A percentile compares a stretch with the other conserved stretches of the same genome.
These are phyloP conservation scores for Chloroceryle amazona DNA, from an alignment of 2,797 vertebrate species.

Conservation along the genomic window DNA sequence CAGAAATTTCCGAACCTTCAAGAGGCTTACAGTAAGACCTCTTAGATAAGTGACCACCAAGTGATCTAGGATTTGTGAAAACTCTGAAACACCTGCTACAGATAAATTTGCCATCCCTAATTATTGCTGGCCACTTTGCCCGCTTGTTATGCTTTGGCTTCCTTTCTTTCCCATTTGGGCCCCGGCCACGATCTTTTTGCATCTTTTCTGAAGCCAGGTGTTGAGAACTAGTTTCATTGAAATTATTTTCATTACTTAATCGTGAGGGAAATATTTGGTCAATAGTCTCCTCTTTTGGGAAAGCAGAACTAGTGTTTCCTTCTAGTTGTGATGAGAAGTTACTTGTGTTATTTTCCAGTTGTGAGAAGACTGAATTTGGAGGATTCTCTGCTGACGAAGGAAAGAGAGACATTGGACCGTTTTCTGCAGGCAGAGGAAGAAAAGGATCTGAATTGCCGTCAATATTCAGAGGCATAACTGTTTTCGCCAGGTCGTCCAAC, in stretches of 20 bases:
- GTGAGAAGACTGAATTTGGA: conserved; percentile 83
- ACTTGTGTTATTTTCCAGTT: conserved; percentile 80
- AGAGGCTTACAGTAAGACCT: conserved; percentile 91
- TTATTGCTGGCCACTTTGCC: conserved; percentile 94
- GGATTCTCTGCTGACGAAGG: conserved; percentile 86
- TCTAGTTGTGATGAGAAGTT: conserved; percentile 79
- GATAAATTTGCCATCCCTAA: conserved; percentile 94
- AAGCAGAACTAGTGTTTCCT: conserved; percentile 76
- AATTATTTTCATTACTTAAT: conserved; percentile 68
- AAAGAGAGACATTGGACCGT: conserved; percentile 81
- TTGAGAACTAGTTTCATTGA: conserved; percentile 71
- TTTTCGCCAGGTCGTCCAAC: conserved; percentile 82
- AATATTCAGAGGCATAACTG: conserved; percentile 87
- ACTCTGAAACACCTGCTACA: conserved; percentile 94
- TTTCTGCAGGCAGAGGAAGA: conserved; percentile 91
- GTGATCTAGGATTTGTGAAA: conserved; percentile 93
- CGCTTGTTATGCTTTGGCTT: conserved; percentile 87
- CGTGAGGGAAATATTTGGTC: conserved; percentile 79
- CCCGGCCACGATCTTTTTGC: conserved; percentile 71
- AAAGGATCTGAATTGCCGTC: conserved; percentile 91
- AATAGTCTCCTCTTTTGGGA: conserved; percentile 80
- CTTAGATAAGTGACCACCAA: conserved; percentile 96
- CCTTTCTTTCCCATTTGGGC: conserved; percentile 79
- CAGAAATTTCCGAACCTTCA: conserved; percentile 87
- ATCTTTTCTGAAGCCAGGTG: conserved; percentile 69